phyloP scores from a whole-genome alignment of 2,888 invertebrate genomes.

The Entomobrya multifasciata region DNA sequence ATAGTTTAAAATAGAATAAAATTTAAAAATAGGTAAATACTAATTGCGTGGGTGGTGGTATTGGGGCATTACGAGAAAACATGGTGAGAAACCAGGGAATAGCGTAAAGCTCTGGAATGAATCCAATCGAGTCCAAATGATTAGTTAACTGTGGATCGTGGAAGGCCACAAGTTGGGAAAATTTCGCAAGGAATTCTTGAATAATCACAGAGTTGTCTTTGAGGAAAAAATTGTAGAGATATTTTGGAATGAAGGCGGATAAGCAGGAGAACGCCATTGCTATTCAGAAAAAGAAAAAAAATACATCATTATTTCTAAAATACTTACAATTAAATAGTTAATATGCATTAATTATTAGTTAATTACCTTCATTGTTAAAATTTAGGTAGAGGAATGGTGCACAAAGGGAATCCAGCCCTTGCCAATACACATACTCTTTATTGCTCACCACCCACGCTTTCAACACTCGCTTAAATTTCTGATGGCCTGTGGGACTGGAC shows the following conservation, averaged over 20 bases:
- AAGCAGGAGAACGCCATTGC: constrained; percentile 97
- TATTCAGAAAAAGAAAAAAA: too few relatives aligned
- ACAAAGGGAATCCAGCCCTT: constrained; percentile 97
- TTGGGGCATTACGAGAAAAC: constrained; percentile 99
- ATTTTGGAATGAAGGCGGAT: constrained; percentile 97
- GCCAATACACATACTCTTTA: constrained; percentile 99
- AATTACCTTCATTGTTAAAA: constrained; percentile 95
- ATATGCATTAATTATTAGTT: background rate
- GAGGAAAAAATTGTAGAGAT: constrained; percentile 97
- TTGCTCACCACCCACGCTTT: constrained; percentile 98
- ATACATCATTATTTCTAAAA: background rate
- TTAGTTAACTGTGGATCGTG: constrained; percentile 96
- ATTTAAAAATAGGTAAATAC: too few relatives aligned
- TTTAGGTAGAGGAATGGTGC: constrained; percentile 98
- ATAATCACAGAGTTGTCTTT: constrained; percentile 98
- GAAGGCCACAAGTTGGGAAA: constrained; percentile 97
- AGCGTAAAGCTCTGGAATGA: constrained; percentile 97
- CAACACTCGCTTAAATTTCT: constrained; percentile 93
- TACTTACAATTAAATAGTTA: too few relatives aligned
- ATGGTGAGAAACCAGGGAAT: constrained; percentile 99
- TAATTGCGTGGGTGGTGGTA: too few relatives aligned
- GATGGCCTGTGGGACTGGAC: constrained; percentile 95
- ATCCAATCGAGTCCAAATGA: constrained; percentile 95
- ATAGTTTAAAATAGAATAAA: too few relatives aligned
- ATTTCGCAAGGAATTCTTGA: constrained; percentile 98